These are phyloP conservation scores for Intellagama lesueurii DNA, from an alignment of 2,797 vertebrate species.

Conservation along the genomic window DNA sequence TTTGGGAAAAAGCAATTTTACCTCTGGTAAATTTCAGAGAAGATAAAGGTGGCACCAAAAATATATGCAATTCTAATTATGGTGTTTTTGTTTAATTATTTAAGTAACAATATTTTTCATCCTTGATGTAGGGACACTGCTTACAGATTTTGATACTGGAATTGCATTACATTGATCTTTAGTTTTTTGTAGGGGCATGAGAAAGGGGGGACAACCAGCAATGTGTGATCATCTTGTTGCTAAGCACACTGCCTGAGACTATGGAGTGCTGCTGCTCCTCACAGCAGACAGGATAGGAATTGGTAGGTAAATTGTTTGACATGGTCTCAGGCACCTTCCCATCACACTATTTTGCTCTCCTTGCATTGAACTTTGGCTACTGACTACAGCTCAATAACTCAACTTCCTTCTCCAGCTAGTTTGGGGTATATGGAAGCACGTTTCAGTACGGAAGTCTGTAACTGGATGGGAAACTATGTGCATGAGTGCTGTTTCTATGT, in stretches of 20 bases:
- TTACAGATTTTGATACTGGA: background rate
- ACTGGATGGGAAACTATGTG: background rate
- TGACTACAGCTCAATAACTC: too few species aligned
- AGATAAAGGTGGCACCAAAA: slow-evolving; percentile 44
- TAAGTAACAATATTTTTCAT: background rate
- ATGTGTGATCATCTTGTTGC: background rate
- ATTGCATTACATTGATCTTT: background rate
- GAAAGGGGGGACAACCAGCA: background rate
- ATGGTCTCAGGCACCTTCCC: background rate
- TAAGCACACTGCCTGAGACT: background rate
- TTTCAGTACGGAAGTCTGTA: too few species aligned
- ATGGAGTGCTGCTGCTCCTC: background rate
- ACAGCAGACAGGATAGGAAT: background rate
- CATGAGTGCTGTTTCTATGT: background rate
- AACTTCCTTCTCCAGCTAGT: too few species aligned
- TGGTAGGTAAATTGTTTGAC: background rate
- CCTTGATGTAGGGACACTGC: background rate
- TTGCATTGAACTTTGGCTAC: too few species aligned
- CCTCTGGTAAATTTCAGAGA: slow-evolving; percentile 44
- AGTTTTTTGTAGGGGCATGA: background rate
- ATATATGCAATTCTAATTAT: slow-evolving; percentile 20
- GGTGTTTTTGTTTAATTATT: background rate
- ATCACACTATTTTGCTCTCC: background rate
- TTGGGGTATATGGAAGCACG: too few species aligned
- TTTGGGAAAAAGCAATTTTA: slow-evolving; percentile 60